These are phyloP conservation scores for Atethmia centrago DNA, from an alignment of 2,888 invertebrate genomes.

Conservation along the genomic window DNA sequence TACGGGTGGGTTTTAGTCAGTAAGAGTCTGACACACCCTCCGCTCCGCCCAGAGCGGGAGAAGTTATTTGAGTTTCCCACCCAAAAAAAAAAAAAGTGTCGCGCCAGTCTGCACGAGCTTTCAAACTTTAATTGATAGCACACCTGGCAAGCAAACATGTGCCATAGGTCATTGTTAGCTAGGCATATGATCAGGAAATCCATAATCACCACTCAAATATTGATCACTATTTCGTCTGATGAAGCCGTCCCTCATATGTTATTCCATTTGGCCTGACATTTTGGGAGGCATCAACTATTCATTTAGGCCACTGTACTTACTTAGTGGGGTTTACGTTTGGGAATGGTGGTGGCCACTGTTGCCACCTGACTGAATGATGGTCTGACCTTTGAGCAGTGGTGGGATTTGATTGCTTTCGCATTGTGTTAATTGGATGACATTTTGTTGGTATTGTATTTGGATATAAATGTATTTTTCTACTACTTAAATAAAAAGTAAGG, in stretches of 20 bases:
- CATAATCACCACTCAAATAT: conserved; percentile 52
- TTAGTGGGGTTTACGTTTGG: conserved; percentile 70
- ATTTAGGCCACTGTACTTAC: conserved; percentile 69
- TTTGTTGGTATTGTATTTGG: conserved; percentile 25
- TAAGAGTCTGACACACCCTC: too few species aligned
- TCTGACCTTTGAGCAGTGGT: conserved; percentile 57
- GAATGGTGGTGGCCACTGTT: conserved; percentile 29
- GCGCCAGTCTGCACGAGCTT: too few species aligned
- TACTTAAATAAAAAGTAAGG: too few species aligned
- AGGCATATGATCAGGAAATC: conserved; percentile 31
- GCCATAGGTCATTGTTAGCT: neutral
- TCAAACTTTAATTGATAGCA: too few species aligned
- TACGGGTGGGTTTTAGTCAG: too few species aligned
- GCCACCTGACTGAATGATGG: conserved; percentile 28
- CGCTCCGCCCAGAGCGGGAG: too few species aligned
- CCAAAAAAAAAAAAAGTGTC: too few species aligned
- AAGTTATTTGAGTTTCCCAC: too few species aligned
- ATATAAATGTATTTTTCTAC: neutral
- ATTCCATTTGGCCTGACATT: conserved; percentile 88
- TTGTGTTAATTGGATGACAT: conserved; percentile 47
- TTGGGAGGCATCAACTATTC: conserved; percentile 80
- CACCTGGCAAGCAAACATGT: neutral
- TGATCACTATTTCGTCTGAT: conserved; percentile 60
- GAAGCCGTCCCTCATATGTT: conserved; percentile 76
- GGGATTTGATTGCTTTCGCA: conserved; percentile 39